Percentiles rank a stretch among this genome's conserved stretches.
phyloP scores from a whole-genome alignment of 64 coral and sea anemone genomes.

The Exaiptasia diaphana region DNA sequence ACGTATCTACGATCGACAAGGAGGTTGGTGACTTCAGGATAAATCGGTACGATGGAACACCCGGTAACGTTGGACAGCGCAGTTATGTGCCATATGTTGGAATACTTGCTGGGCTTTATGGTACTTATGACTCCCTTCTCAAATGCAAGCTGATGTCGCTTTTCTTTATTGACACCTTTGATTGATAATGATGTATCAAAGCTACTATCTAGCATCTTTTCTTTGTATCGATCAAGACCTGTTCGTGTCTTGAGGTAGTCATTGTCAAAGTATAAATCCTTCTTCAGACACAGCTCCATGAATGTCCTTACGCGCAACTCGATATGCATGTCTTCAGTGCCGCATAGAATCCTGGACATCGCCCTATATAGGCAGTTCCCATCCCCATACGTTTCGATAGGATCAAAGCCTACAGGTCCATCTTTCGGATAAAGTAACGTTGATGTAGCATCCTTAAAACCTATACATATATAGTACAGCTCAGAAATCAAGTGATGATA shows the following conservation, averaged over 20 bases:
- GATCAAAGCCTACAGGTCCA: slow-evolving; percentile 26
- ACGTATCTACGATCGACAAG: slow-evolving; percentile 31
- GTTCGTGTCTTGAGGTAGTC: slow-evolving; percentile 35
- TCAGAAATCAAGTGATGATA: too few species aligned
- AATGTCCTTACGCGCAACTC: slow-evolving; percentile 46
- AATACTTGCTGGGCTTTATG: slow-evolving; percentile 33
- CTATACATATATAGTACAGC: too few species aligned
- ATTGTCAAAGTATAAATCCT: slow-evolving; percentile 47
- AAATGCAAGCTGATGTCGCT: slow-evolving; percentile 25
- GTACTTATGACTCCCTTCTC: slow-evolving; percentile 17
- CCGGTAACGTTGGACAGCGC: slow-evolving; percentile 35
- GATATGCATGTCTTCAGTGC: slow-evolving; percentile 42
- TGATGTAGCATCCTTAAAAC: too few species aligned
- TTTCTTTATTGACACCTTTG: background rate
- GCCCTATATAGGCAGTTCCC: slow-evolving; percentile 63
- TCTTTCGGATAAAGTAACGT: too few species aligned
- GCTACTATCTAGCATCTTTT: slow-evolving; percentile 39
- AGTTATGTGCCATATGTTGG: slow-evolving; percentile 44
- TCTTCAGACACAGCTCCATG: slow-evolving; percentile 59
- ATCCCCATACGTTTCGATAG: slow-evolving; percentile 55
- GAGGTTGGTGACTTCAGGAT: slow-evolving; percentile 9
- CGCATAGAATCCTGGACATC: slow-evolving; percentile 49
- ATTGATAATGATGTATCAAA: slow-evolving; percentile 30
- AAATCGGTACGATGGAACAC: slow-evolving; percentile 31
- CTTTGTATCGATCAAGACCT: slow-evolving; percentile 12